Base-by-base conservation (phyloP, 2,797 vertebrate species). In the Melanogrammus aeglefinus region DNA sequence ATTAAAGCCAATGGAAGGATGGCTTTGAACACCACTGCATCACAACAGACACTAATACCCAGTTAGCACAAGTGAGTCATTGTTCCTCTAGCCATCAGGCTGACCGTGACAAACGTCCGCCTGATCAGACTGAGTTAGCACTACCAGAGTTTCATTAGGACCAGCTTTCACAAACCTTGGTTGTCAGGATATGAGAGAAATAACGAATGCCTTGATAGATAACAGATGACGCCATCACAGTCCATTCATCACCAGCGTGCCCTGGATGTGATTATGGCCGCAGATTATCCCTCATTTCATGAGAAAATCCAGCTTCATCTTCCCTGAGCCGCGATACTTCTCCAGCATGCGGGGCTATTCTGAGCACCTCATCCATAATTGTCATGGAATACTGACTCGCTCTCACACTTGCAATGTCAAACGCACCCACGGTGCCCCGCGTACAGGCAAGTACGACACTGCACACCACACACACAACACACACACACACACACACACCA, bases 331-430 rank as follows among this genome's bases (percentile, higher is more conserved):
- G 24, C 4, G 3, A 69, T 47, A 21, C 33, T 8, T 75, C 36
- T 14, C 75, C 76, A 8, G 24, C 7, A 2, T 66, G 44, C 38
- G 70, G 4, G 4, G 57, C 51, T 69, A 6, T 66, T 69, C 36
- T 51, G 24, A 76, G 79, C 74, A 72, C 73, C 29, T 76, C 41
- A n/a, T 73, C 74, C 73, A 27, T 75, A 79, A 78, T 31, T 44
- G 71, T 82, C 75, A 70, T 72, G 76, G 78, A 36, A 76, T 44
- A 77, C 86, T 84, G 76, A 76, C 76, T 16, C 33, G 39, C 29
- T 76, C 63, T 39, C 38, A 39, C 38, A 9, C 38, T 39, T 39
- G 74, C 75, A 77, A 72, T 35, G 13, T 35, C 21, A 41, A 24
- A 41, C 10, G 33, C 75, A 51, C 51, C 78, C 38, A 39, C 38